These are phyloP conservation scores for Platypus cylindrus DNA, from an alignment of 2,888 invertebrate genomes.

Conservation along the genomic window DNA sequence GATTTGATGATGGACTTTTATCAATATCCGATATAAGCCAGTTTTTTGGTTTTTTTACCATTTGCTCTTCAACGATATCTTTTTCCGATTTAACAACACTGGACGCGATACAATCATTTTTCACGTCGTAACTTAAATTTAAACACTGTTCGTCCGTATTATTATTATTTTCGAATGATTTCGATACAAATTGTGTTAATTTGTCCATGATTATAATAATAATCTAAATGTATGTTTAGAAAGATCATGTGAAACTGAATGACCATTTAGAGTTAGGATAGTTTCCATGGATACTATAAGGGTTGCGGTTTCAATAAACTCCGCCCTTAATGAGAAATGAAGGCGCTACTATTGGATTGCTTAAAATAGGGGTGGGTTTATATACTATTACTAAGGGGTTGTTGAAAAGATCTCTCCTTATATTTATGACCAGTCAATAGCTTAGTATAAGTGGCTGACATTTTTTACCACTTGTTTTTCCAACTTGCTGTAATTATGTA, in stretches of 20 bases:
- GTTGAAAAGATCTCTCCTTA: constrained; percentile 21
- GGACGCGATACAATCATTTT: constrained; percentile 18
- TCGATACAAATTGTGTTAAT: constrained; percentile 81
- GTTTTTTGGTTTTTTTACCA: constrained; percentile 30
- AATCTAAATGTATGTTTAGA: constrained; percentile 29
- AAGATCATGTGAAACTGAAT: constrained; percentile 28
- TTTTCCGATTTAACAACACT: constrained; percentile 29
- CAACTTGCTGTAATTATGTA: constrained; percentile 31
- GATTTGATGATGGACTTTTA: constrained; percentile 18
- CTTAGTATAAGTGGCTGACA: constrained; percentile 35
- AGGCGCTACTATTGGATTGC: constrained; percentile 19
- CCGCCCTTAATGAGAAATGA: constrained; percentile 24
- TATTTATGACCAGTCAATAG: constrained; percentile 34
- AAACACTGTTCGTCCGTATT: constrained; percentile 26
- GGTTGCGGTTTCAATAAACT: constrained; percentile 26
- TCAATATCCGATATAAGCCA: constrained; percentile 33
- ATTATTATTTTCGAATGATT: constrained; percentile 58
- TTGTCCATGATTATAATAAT: constrained; percentile 57
- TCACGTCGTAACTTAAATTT: constrained; percentile 23
- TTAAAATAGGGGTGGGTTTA: constrained; percentile 26
- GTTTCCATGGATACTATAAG: constrained; percentile 32
- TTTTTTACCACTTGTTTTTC: constrained; percentile 35
- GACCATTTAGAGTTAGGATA: constrained; percentile 31
- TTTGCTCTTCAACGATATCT: constrained; percentile 19
- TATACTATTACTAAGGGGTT: constrained; percentile 20